Conservation (phyloP, 2,888 invertebrate genomes). For the Lepidochrysops patricia region DNA sequence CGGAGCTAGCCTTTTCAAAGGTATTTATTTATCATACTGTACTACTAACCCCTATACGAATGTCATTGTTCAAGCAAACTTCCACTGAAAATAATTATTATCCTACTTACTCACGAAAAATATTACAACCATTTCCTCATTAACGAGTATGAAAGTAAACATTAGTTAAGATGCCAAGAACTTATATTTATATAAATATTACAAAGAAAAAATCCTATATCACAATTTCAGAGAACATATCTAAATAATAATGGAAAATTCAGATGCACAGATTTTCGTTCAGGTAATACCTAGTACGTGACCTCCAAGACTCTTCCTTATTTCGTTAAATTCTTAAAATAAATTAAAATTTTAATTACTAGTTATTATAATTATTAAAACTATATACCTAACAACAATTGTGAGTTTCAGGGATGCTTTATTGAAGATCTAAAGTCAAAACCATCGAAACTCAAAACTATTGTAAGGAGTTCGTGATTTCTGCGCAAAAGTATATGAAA, state of each 20-base stretch:
- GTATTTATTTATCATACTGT: constrained; percentile 8
- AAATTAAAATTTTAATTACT: not conserved
- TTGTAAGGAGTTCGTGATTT: too few relatives aligned
- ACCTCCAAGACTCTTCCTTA: not conserved
- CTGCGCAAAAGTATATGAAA: too few relatives aligned
- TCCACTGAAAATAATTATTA: too few relatives aligned
- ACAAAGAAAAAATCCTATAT: not conserved
- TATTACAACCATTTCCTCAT: not conserved
- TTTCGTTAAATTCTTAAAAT: not conserved
- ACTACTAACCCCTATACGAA: not conserved
- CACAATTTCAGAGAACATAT: not conserved
- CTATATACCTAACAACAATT: not conserved
- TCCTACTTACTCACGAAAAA: not conserved
- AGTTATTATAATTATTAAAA: not conserved
- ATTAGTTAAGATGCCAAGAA: not conserved
- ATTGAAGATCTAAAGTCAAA: too few relatives aligned
- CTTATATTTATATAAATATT: not conserved
- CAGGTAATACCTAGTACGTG: not conserved
- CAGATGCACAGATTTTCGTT: not conserved
- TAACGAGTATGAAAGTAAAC: not conserved
- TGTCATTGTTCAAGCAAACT: too few relatives aligned
- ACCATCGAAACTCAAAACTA: too few relatives aligned
- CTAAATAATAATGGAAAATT: not conserved
- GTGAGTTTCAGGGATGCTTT: too few relatives aligned
- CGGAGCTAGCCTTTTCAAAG: constrained; percentile 18